These are phyloP conservation scores for Ligdia adustata DNA, from an alignment of 2,888 invertebrate genomes.

Conservation along the genomic window DNA sequence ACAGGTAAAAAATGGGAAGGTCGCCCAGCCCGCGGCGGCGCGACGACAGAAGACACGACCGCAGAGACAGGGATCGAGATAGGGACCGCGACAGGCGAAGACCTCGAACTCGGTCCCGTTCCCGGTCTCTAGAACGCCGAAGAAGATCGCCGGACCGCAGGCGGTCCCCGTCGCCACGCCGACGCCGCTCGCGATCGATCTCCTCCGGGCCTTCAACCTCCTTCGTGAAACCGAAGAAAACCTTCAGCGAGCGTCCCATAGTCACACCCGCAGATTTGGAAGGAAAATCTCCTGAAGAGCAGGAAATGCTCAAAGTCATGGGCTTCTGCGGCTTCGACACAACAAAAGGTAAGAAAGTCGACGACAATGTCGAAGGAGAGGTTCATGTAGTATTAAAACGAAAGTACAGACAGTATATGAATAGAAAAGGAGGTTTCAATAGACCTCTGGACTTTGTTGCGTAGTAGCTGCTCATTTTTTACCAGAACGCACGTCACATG, in stretches of 20 bases:
- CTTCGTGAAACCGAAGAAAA: conserved; percentile 68
- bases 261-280: conserved; percentile 93
- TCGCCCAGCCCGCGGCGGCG: conserved; percentile 80
- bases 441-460: conserved; percentile 98
- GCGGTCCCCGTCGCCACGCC: conserved; percentile 52
- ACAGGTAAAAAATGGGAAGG: conserved; percentile 69
- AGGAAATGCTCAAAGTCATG: conserved; percentile 98
- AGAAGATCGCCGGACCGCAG: conserved; percentile 73
- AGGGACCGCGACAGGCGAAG: conserved; percentile 72
- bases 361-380: conserved; percentile 96
- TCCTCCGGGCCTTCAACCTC: conserved; percentile 72
- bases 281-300: conserved; percentile 95
- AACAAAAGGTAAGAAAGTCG: conserved; percentile 98
- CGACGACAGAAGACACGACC: conserved; percentile 63
- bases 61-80: conserved; percentile 66
- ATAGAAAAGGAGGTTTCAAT: conserved; percentile 99
- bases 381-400: conserved; percentile 98
- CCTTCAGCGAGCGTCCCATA: conserved; percentile 85
- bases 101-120: conserved; percentile 69
- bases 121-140: conserved; percentile 70
- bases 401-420: conserved; percentile 99
- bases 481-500: conserved; percentile 13
- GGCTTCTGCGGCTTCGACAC: conserved; percentile 98
- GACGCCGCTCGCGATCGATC: conserved; percentile 61
- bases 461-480: conserved; percentile 58